These are phyloP conservation scores for Myotis myotis DNA, from an alignment of 2,797 vertebrate genomes.

Conservation along the genomic window DNA sequence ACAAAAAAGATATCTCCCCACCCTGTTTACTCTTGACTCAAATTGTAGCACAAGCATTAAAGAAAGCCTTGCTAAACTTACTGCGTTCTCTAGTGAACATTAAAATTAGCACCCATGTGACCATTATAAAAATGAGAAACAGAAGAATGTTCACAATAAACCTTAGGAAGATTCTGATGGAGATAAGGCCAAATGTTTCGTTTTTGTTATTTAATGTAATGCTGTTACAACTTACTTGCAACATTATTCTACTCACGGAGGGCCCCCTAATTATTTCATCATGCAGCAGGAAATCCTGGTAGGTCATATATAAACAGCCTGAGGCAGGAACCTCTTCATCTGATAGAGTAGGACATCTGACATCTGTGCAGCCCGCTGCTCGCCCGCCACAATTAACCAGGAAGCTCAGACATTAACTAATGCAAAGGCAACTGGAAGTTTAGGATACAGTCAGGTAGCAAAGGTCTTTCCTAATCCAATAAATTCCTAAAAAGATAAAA, in stretches of 20 bases:
- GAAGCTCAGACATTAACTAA: conserved; percentile 65
- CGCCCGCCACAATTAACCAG: conserved; percentile 78
- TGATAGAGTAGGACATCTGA: conserved; percentile 90
- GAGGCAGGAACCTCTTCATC: conserved; percentile 88
- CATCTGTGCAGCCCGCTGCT: conserved; percentile 85
- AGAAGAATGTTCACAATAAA: conserved; percentile 72
- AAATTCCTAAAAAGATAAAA: conserved; percentile 57
- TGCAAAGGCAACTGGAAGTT: conserved; percentile 67
- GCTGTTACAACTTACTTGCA: conserved; percentile 84
- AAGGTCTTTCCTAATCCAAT: conserved; percentile 78
- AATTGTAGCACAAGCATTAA: conserved; percentile 64
- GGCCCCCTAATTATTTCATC: conserved; percentile 94
- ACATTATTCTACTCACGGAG: conserved; percentile 84
- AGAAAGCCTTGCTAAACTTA: conserved; percentile 70
- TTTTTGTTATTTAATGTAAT: conserved; percentile 82
- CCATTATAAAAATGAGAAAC: conserved; percentile 78
- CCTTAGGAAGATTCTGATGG: conserved; percentile 71
- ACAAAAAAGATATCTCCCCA: conserved; percentile 58
- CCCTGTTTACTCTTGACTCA: conserved; percentile 69
- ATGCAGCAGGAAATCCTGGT: conserved; percentile 94
- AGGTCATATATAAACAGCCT: conserved; percentile 91
- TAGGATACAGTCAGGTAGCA: conserved; percentile 63
- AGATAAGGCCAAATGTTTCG: conserved; percentile 83
- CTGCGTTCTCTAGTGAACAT: conserved; percentile 73
- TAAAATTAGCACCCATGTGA: conserved; percentile 74